Evolutionary conservation across 2,888 invertebrate species (phyloP).

Genomic region (Coenonympha glycerion): DNA sequence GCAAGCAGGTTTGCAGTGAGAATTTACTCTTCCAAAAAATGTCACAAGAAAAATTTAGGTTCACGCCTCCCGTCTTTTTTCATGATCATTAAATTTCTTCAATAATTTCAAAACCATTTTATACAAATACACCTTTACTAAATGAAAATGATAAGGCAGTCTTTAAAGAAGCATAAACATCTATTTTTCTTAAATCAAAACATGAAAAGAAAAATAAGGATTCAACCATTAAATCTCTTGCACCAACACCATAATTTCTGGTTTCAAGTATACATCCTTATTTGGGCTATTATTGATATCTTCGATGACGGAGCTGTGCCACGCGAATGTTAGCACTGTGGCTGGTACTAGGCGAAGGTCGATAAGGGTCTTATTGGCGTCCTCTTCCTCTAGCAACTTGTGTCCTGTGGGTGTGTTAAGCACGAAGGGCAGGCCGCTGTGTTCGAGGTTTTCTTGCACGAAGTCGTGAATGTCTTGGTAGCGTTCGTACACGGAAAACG

Average conservation of each 20-base stretch:
- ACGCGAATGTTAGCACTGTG: slow-evolving; percentile 84
- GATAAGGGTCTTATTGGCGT: slow-evolving; percentile 82
- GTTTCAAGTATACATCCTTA: slow-evolving; percentile 81
- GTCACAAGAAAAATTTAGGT: too few relatives aligned
- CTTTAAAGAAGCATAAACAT: slow-evolving; percentile 13
- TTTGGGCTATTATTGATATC: slow-evolving; percentile 70
- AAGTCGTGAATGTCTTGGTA: slow-evolving; percentile 84
- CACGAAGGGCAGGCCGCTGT: slow-evolving; percentile 80
- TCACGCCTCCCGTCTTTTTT: too few relatives aligned
- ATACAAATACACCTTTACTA: background rate
- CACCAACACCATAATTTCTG: slow-evolving; percentile 83
- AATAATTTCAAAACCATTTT: background rate
- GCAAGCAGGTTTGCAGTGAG: too few relatives aligned
- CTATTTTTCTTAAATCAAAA: slow-evolving; percentile 6
- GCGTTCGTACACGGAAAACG: slow-evolving; percentile 90
- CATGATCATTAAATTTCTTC: too few relatives aligned
- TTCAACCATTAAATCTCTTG: slow-evolving; percentile 73
- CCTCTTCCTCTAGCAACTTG: slow-evolving; percentile 77
- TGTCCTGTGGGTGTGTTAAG: slow-evolving; percentile 82
- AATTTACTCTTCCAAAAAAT: too few relatives aligned
- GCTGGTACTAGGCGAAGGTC: slow-evolving; percentile 90
- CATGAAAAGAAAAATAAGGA: slow-evolving; percentile 3
- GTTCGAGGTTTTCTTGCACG: slow-evolving; percentile 84
- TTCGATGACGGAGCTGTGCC: slow-evolving; percentile 74
- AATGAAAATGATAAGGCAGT: slow-evolving; percentile 8